Evolutionary conservation across 2,888 invertebrate species (phyloP).

Genomic region (Oscheius sp.): DNA sequence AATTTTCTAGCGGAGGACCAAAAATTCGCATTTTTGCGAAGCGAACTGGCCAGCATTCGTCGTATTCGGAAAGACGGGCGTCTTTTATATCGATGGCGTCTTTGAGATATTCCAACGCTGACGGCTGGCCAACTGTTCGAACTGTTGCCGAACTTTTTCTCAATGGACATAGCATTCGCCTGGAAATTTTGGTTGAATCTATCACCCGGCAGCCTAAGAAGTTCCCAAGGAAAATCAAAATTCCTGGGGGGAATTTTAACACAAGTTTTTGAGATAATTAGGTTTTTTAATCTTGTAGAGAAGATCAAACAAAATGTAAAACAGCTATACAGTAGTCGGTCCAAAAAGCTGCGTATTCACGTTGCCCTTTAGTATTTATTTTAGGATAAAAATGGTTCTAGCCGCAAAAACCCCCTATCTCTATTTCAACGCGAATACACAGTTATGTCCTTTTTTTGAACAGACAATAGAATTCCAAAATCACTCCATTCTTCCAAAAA

Average conservation of each 20-base stretch:
- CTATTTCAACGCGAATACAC: neutral
- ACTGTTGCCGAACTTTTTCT: conserved; percentile 35
- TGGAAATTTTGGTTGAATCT: conserved; percentile 20
- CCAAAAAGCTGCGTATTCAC: too few species aligned
- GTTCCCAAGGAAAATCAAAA: too few species aligned
- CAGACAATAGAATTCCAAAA: neutral
- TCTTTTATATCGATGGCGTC: conserved; percentile 53
- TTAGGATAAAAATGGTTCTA: neutral
- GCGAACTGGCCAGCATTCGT: conserved; percentile 69
- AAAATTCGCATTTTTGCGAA: conserved; percentile 50
- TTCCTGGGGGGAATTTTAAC: too few species aligned
- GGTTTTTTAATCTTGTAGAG: too few species aligned
- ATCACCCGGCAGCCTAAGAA: too few species aligned
- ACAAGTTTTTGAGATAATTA: too few species aligned
- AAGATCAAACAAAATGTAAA: too few species aligned
- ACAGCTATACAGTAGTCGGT: too few species aligned
- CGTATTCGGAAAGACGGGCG: conserved; percentile 61
- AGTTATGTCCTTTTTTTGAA: neutral
- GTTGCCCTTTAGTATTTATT: neutral
- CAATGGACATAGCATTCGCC: conserved; percentile 58
- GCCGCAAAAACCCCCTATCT: neutral
- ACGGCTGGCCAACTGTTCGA: conserved; percentile 48
- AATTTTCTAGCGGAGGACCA: conserved; percentile 27
- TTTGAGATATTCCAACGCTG: conserved; percentile 51
- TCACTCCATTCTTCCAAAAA: too few species aligned